A percentile compares a stretch with the other conserved stretches of the same genome.
Evolutionary conservation across 1,140 invertebrate genomes (phyloP).

Genomic region (Zaprionus kolodkinae): DNA sequence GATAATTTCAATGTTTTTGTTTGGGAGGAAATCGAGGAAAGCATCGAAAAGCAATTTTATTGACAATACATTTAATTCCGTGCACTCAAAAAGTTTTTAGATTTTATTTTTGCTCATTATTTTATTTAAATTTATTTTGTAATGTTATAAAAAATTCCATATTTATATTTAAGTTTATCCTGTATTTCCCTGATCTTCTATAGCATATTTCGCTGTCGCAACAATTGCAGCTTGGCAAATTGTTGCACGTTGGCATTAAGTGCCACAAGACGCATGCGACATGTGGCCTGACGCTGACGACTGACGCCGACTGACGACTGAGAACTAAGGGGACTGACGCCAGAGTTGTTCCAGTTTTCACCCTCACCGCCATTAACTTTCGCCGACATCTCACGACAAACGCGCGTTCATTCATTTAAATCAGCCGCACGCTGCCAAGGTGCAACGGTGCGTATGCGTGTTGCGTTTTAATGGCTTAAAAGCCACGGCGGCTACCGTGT

Average conservation of each 20-base stretch:
- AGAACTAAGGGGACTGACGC: neutral
- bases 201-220: neutral
- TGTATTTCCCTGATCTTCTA: neutral
- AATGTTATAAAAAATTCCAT: neutral
- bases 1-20: no score
- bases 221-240: neutral
- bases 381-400: slow-evolving; percentile 33
- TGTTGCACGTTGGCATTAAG: slow-evolving; percentile 28
- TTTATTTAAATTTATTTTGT: neutral
- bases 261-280: slow-evolving; percentile 43
- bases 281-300: slow-evolving; percentile 11
- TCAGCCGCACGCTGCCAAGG: slow-evolving; percentile 27
- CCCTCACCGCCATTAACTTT: neutral
- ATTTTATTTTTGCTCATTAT: no score
- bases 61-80: no score
- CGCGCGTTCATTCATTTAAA: slow-evolving; percentile 47
- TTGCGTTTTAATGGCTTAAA: slow-evolving; percentile 49
- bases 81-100: no score
- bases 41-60: no score
- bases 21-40: no score
- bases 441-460: slow-evolving; percentile 53
- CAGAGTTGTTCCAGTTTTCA: slow-evolving; percentile 9
- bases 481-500: slow-evolving; percentile 24
- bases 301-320: slow-evolving; percentile 1
- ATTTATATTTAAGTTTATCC: neutral